Base-by-base conservation (phyloP, 2,113 vertebrate genomes). In the Struthidea cinerea region DNA sequence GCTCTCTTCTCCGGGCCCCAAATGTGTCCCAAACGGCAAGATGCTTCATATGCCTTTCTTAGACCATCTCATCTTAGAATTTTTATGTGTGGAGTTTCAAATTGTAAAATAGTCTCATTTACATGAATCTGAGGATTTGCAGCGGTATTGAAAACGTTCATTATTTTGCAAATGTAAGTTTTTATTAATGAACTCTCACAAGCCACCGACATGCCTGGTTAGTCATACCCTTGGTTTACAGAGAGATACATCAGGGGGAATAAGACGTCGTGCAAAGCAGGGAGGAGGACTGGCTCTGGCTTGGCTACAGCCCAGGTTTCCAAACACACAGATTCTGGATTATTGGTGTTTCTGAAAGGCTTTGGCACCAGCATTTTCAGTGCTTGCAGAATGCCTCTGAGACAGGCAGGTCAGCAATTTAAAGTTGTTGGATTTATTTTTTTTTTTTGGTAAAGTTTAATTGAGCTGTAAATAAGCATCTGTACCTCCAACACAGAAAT, bases 401-500 rank as follows among this genome's bases (percentile, higher is more conserved):
- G 52, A 30, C 32, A 71, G 41, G 17, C 18, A 82, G 65, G 71
- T 88, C 56, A 69, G 49, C 20, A 50, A 68, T 86, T 81, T 76
- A n/a, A 89, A 94, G 37, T 68, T 61, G 33, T 44, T 77, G 35
- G 11, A 60, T 27, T 91, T n/a, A 6, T 8, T 78, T n/a, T 20
- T 20, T 37, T 42, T 60, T 24, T n/a, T 49, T 32, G 1, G n/a
- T n/a, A n/a, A 49, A 47, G 33, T 89, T 87, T 84, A 89, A 67
- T 84, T 56, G 81, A 78, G 37, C 79, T 96, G 76, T 90, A 84
- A 94, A 95, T 87, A 92, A 80, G n/a, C 50, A 84, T 80, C 63
- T 94, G 41, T 71, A 57, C 56, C 13, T 89, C 56, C 46, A 74
- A 68, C 27, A 49, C 10, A 70, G 88, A 89, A 89, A 81, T 13